Conservation (phyloP, 1,140 invertebrate genomes). For the Drosophila navojoa region DNA sequence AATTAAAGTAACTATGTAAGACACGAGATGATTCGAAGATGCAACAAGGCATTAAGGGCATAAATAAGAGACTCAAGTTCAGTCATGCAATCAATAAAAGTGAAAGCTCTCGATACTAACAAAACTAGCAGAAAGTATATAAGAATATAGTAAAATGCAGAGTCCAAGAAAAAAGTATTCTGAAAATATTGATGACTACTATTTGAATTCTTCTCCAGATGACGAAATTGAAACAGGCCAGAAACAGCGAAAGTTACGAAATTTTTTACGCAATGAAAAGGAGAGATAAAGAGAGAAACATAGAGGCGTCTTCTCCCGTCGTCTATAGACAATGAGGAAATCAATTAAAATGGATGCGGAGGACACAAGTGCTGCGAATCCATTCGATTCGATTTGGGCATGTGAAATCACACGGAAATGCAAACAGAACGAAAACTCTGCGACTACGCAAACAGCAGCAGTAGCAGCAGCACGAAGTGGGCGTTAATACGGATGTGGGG, state of each 20-base stretch:
- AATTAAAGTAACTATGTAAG: too few relatives aligned
- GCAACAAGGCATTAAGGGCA: too few relatives aligned
- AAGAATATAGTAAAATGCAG: neutral
- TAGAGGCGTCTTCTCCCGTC: too few relatives aligned
- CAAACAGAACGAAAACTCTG: constrained; percentile 44
- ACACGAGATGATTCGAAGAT: too few relatives aligned
- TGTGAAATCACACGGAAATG: constrained; percentile 67
- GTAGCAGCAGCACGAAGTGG: constrained; percentile 30
- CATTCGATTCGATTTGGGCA: constrained; percentile 52
- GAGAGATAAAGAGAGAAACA: neutral
- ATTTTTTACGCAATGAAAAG: neutral
- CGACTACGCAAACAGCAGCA: constrained; percentile 15
- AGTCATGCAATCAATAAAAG: too few relatives aligned
- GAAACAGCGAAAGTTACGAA: neutral
- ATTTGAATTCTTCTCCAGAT: neutral
- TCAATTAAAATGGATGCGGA: constrained; percentile 51
- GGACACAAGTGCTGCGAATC: constrained; percentile 9
- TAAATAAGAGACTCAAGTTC: neutral
- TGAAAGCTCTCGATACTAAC: too few relatives aligned
- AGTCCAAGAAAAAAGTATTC: too few relatives aligned
- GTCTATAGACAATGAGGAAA: constrained; percentile 14
- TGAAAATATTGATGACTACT: neutral
- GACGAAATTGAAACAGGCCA: too few relatives aligned
- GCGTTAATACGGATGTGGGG: constrained; percentile 26
- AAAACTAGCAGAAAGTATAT: too few relatives aligned